Conservation (phyloP, 2,113 vertebrate species). For the Dendrocopos noguchii region DNA sequence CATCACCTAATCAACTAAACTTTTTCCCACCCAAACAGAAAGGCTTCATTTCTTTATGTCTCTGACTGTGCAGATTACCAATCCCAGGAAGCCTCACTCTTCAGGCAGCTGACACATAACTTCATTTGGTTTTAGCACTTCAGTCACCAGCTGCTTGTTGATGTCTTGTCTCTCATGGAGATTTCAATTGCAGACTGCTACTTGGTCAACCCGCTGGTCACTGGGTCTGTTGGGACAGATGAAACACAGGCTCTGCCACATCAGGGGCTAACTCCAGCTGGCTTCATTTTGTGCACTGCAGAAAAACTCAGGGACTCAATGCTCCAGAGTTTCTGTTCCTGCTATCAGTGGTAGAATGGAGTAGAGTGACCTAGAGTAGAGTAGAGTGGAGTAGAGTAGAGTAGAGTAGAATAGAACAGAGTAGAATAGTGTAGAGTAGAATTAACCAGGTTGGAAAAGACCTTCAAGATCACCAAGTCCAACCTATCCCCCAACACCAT, state of each 20-base stretch:
- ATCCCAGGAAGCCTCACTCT: not conserved
- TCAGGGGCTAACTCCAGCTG: not conserved
- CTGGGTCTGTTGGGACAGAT: not conserved
- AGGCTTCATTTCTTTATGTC: not conserved
- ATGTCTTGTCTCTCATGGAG: not conserved
- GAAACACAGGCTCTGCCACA: not conserved
- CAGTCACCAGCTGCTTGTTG: not conserved
- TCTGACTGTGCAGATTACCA: not conserved
- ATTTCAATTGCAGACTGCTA: fast-evolving
- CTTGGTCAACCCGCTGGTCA: not conserved
- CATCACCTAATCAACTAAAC: too few species aligned
- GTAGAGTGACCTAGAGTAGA: too few species aligned
- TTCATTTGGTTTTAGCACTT: not conserved
- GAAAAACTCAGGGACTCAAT: not conserved
- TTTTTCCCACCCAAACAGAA: not conserved
- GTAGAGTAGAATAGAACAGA: too few species aligned
- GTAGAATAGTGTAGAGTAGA: too few species aligned
- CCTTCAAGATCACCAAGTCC: too few species aligned
- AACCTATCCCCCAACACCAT: too few species aligned
- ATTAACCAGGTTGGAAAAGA: too few species aligned
- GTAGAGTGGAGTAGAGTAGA: too few species aligned
- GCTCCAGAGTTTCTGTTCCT: not conserved
- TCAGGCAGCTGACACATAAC: not conserved
- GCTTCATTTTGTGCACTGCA: not conserved
- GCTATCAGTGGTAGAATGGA: not conserved